Evolutionary conservation across 2,888 invertebrate genomes (phyloP).

Genomic region (Orchesellides sinensis): DNA sequence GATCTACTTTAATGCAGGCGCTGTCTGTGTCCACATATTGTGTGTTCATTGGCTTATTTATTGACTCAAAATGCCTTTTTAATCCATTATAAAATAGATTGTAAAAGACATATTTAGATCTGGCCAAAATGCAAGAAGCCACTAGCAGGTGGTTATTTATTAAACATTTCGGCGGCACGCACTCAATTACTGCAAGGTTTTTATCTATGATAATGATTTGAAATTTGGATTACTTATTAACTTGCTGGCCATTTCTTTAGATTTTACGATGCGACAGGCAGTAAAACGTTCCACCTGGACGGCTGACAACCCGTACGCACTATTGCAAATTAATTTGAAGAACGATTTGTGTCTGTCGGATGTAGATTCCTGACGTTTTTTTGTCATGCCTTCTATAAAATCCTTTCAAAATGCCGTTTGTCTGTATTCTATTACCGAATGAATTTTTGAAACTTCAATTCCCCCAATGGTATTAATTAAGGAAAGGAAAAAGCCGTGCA

Average conservation of each 20-base stretch:
- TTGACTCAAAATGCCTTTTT: not conserved
- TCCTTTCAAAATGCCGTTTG: not conserved
- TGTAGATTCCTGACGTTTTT: not conserved
- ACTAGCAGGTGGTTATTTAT: conserved; percentile 20
- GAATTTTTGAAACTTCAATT: not conserved
- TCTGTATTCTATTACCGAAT: not conserved
- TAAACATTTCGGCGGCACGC: not conserved
- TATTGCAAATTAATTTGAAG: not conserved
- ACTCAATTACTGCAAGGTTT: conserved; percentile 2
- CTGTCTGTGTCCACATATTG: conserved; percentile 5
- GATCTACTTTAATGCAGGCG: not conserved
- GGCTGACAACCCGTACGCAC: not conserved
- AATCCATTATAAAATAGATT: not conserved
- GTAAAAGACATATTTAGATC: not conserved
- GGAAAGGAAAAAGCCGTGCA: conserved; percentile 13
- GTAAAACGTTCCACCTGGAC: not conserved
- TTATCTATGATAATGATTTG: not conserved
- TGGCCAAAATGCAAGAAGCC: not conserved
- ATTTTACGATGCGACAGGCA: not conserved
- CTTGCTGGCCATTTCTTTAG: not conserved
- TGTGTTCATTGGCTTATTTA: not conserved
- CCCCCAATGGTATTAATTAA: conserved; percentile 1
- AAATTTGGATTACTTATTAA: conserved; percentile 1
- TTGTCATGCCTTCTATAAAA: not conserved
- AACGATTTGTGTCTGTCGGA: not conserved